Evolutionary conservation across 1,140 invertebrate species (phyloP).

Genomic region (Cepaea nemoralis): DNA sequence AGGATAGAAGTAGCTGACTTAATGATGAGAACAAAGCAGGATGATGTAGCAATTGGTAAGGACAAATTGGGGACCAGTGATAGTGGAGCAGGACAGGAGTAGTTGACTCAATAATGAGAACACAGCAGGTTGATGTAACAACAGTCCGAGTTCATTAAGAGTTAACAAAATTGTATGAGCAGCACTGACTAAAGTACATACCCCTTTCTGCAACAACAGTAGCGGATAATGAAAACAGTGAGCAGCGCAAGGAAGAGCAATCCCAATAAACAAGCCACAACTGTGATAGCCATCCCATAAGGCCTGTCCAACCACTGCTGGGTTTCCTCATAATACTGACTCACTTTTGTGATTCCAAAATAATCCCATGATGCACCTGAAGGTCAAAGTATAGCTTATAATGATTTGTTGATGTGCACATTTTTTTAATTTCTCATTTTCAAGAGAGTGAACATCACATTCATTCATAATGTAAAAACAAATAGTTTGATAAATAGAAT

Average conservation of each 20-base stretch:
- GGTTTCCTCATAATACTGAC: conserved; percentile 42
- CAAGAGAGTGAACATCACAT: no score
- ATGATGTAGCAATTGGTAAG: no score
- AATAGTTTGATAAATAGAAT: no score
- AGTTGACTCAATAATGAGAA: not conserved
- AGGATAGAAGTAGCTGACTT: no score
- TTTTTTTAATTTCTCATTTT: no score
- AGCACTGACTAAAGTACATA: no score
- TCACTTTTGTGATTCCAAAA: conserved; percentile 47
- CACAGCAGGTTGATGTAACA: no score
- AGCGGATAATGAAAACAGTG: conserved; percentile 22
- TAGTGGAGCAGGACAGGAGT: not conserved
- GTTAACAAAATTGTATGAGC: no score
- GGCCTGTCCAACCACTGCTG: conserved; percentile 52
- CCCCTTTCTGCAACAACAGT: conserved; percentile 33
- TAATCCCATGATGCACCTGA: conserved; percentile 49
- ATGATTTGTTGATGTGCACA: no score
- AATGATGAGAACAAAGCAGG: no score
- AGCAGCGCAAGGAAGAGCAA: conserved; percentile 39
- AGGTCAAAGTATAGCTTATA: not conserved
- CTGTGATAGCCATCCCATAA: conserved; percentile 47
- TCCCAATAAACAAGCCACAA: conserved; percentile 30
- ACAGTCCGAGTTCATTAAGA: no score
- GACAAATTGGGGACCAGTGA: not conserved
- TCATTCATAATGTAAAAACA: no score